These are phyloP conservation scores for Cardiocondyla obscurior DNA, from an alignment of 1,140 invertebrate genomes.

Conservation along the genomic window DNA sequence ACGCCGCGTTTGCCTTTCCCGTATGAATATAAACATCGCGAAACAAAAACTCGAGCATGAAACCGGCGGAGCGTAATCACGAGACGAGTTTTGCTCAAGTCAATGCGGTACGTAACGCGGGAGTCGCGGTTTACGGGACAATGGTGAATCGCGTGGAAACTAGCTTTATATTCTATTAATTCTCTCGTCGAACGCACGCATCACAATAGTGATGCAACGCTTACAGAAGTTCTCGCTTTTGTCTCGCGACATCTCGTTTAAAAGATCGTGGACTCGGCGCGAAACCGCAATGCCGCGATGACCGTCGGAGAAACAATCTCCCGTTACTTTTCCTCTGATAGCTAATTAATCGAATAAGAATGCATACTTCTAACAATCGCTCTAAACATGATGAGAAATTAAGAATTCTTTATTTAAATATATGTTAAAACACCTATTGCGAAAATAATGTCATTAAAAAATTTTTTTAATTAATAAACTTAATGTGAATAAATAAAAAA, in stretches of 20 bases:
- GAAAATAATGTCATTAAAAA: not conserved
- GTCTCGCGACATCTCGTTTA: not conserved
- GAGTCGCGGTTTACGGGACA: not conserved
- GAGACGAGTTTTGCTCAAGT: not conserved
- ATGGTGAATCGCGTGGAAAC: slow-evolving; percentile 3
- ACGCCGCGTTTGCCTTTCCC: not conserved
- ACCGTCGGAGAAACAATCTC: not conserved
- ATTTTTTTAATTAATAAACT: too few species aligned
- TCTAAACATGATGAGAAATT: not conserved
- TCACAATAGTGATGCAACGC: slow-evolving; percentile 5
- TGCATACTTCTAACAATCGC: not conserved
- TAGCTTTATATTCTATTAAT: slow-evolving; percentile 11
- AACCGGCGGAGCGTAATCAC: not conserved
- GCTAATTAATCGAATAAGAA: not conserved
- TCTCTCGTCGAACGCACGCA: not conserved
- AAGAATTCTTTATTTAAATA: not conserved
- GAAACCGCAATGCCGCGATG: not conserved
- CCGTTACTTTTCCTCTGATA: not conserved
- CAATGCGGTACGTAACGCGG: not conserved
- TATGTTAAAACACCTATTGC: not conserved
- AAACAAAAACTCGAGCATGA: not conserved
- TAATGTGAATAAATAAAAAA: too few species aligned
- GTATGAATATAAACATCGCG: not conserved
- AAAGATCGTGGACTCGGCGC: not conserved
- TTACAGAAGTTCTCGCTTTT: not conserved